These are phyloP conservation scores for Lasioglossum morio DNA, from an alignment of 2,888 invertebrate genomes.

Conservation along the genomic window DNA sequence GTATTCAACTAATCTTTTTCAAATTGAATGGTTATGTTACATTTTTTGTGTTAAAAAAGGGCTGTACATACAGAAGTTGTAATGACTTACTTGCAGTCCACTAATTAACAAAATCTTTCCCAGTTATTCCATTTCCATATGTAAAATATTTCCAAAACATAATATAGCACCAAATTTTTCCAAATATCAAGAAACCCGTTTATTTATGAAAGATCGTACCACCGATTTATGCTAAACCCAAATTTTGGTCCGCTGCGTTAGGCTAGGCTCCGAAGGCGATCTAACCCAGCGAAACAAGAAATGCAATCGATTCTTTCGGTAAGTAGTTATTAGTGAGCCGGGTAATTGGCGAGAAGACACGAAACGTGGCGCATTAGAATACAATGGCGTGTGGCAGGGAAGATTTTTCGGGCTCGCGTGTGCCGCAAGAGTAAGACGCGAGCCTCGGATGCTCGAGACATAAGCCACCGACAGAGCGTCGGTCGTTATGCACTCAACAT, in stretches of 20 bases:
- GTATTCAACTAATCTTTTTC: neutral
- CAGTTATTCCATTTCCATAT: no score
- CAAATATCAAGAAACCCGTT: neutral
- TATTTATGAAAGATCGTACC: neutral
- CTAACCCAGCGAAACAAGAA: neutral
- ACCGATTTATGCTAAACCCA: neutral
- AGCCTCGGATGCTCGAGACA: slow-evolving; percentile 71
- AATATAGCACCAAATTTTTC: no score
- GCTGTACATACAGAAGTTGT: neutral
- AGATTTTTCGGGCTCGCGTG: slow-evolving; percentile 69
- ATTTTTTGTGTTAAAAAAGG: neutral
- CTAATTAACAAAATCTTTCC: no score
- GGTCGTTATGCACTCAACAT: slow-evolving; percentile 81
- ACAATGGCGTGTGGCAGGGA: slow-evolving; percentile 59
- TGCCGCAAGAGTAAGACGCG: slow-evolving; percentile 70
- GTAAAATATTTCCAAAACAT: no score
- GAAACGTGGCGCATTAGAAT: slow-evolving; percentile 48
- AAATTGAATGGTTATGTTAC: neutral
- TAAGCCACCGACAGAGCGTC: slow-evolving; percentile 65
- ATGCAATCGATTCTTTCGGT: neutral
- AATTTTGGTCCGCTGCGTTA: neutral
- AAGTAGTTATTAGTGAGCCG: neutral
- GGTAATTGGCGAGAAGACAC: neutral
- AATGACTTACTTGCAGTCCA: no score
- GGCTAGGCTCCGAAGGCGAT: neutral